Evolutionary conservation across 2,888 invertebrate genomes (phyloP).

Genomic region (Agrotis puta): DNA sequence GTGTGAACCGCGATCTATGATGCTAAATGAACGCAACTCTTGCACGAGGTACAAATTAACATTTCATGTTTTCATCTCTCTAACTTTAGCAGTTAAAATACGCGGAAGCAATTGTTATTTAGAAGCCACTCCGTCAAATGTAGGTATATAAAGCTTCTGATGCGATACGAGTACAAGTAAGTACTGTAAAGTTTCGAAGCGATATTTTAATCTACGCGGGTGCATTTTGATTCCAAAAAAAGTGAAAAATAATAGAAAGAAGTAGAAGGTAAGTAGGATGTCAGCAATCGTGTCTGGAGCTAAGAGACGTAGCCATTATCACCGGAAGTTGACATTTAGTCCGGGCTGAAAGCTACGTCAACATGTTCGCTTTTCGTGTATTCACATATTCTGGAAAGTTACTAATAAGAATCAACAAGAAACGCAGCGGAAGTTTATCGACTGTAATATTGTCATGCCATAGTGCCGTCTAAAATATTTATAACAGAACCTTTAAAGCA

Average conservation of each 20-base stretch:
- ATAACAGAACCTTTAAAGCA: slow-evolving; percentile 90
- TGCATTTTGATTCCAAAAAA: slow-evolving; percentile 89
- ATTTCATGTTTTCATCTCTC: slow-evolving; percentile 75
- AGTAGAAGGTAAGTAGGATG: slow-evolving; percentile 87
- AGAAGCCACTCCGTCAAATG: slow-evolving; percentile 86
- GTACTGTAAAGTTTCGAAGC: slow-evolving; percentile 85
- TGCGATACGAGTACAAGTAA: slow-evolving; percentile 80
- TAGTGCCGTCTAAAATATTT: slow-evolving; percentile 91
- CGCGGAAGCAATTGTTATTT: slow-evolving; percentile 86
- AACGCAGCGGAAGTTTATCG: slow-evolving; percentile 90
- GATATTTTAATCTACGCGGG: slow-evolving; percentile 87
- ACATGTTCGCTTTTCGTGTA: slow-evolving; percentile 87
- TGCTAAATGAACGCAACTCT: slow-evolving; percentile 83
- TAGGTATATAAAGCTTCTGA: slow-evolving; percentile 85
- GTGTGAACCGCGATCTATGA: slow-evolving; percentile 85
- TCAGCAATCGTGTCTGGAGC: slow-evolving; percentile 89
- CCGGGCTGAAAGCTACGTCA: slow-evolving; percentile 85
- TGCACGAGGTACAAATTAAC: slow-evolving; percentile 76
- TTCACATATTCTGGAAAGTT: slow-evolving; percentile 89
- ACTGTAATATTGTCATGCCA: slow-evolving; percentile 91
- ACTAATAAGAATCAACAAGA: slow-evolving; percentile 90
- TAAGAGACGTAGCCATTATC: slow-evolving; percentile 85
- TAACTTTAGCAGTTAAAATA: slow-evolving; percentile 84
- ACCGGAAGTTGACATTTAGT: slow-evolving; percentile 81
- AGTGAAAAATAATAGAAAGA: slow-evolving; percentile 87